Evolutionary conservation across 2,113 vertebrate genomes (phyloP), one percentile per base, ranked within the genome.

Genomic region (Nibea coibor): DNA sequence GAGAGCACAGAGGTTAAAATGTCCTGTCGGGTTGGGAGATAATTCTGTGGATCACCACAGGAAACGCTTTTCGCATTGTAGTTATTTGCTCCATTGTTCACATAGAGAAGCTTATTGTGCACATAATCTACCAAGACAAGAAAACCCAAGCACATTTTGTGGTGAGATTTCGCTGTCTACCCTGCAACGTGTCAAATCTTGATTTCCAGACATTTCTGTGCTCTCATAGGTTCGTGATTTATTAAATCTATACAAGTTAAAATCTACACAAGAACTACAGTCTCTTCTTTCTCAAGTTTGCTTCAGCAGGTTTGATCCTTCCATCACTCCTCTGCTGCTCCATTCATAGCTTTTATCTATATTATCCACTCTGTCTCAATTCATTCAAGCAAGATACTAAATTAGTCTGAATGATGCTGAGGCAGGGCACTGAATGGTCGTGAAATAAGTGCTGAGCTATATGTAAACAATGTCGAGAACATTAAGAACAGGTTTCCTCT

Each of bases 401-500:
- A 83, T 87, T 74, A 67, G 43, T 26, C 48, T 75, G 66, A 81
- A 71, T 63, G 72, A 63, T 35, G 73, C 59, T 20, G 56, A 75
- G 54, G 75, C 59, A 51, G 71, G 68, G 69, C 28, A 79, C 48
- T 83, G 88, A 82, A 82, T 78, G 54, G 56, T 64, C 66, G 66
- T 69, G 58, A 82, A 74, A 79, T 57, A 77, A 82, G 19, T 4
- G 57, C 48, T 6, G 42, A 72, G 39, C 53, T 72, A 65, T 53
- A 64, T 50, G 57, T 71, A 83, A 85, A 89, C 90, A 78, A 82
- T 42, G 48, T 54, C 72, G 81, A 84, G 65, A 78, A 69, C 53
- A 69, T 24, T 63, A 50, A 75, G 47, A 69, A 54, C 22, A 28
- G 65, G 22, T 70, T 83, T 14, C 26, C 51, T 81, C 64, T 26